Evolutionary conservation across 2,113 vertebrate genomes (phyloP), one percentile per base, ranked within the genome.

Genomic region (Donacobius atricapilla): DNA sequence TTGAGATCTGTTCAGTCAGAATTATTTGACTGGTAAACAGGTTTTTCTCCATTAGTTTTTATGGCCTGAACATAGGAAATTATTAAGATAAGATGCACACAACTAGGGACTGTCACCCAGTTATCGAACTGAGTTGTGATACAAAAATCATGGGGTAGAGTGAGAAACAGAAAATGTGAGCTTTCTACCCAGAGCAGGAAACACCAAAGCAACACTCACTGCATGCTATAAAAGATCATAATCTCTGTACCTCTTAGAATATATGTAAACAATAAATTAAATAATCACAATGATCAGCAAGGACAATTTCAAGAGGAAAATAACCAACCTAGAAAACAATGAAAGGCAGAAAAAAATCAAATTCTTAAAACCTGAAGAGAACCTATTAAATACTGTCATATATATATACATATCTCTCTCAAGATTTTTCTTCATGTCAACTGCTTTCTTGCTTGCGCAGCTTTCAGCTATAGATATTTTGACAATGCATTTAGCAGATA

Each of bases 71-170:
- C 23, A 39, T 7, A 70, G 42, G 13, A 72, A 85, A 80, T 71
- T 37, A 50, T n/a, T 72, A 79, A 90, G 56, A 30, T 48, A 50
- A 63, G 30, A n/a, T 28, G 17, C 47, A 69, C 30, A 33, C 27
- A 81, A 19, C 15, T 11, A 42, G 25, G 50, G 23, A 69, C 23
- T 53, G 30, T 42, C 25, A 58, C 51, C 11, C 44, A 35, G 19
- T 63, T 77, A 73, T 2, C 0, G 0, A 73, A 69, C 7, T 1
- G 3, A 70, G 9, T 0, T 1, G 27, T 17, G 64, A 47, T 35
- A 60, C 5, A 33, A 35, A 33, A 35, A 39, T 37, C 8, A 9
- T 2, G 4, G 33, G 6, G 6, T 3, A 47, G 15, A 44, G 15
- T 27, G 33, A 66, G 40, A 83, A 35, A 47, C 8, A 70, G 33